phyloP scores from a whole-genome alignment of 92 coral and sea anemone genomes.

The Siderastrea siderea region DNA sequence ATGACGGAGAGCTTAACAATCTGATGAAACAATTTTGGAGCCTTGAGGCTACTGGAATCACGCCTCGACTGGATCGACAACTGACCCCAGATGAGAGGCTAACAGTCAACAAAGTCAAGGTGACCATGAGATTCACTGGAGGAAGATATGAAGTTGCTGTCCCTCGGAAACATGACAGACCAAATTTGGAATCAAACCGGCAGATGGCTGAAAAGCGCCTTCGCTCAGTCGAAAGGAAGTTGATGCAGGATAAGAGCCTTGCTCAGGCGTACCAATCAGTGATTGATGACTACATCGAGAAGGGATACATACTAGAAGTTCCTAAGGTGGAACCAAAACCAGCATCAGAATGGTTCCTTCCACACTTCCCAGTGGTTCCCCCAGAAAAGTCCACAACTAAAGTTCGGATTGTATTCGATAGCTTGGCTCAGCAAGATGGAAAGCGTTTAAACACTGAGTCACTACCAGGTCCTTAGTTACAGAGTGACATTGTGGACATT shows the following conservation, averaged over 20 bases:
- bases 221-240: no score
- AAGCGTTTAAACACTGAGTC: conserved; percentile 64
- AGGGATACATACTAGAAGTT: no score
- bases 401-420: conserved; percentile 22
- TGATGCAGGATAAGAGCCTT: no score
- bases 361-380: conserved; percentile 41
- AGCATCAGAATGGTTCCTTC: conserved; percentile 5
- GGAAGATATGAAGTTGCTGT: conserved; percentile 32
- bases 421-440: conserved; percentile 32
- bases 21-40: conserved; percentile 41
- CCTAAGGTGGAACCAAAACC: conserved; percentile 8
- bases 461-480: conserved; percentile 56
- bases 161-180: conserved; percentile 31
- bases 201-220: no score
- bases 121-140: conserved; percentile 25
- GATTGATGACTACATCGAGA: no score
- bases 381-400: conserved; percentile 41
- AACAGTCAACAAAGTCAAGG: conserved; percentile 47
- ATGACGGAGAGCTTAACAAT: conserved; percentile 11
- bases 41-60: conserved; percentile 65
- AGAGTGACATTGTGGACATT: conserved; percentile 45
- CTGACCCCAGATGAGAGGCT: conserved; percentile 51
- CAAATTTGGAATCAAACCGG: no score
- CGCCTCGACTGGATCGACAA: conserved; percentile 24
- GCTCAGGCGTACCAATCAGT: no score